Evolutionary conservation across 2,888 invertebrate genomes (phyloP).

Genomic region (Eledone cirrhosa): DNA sequence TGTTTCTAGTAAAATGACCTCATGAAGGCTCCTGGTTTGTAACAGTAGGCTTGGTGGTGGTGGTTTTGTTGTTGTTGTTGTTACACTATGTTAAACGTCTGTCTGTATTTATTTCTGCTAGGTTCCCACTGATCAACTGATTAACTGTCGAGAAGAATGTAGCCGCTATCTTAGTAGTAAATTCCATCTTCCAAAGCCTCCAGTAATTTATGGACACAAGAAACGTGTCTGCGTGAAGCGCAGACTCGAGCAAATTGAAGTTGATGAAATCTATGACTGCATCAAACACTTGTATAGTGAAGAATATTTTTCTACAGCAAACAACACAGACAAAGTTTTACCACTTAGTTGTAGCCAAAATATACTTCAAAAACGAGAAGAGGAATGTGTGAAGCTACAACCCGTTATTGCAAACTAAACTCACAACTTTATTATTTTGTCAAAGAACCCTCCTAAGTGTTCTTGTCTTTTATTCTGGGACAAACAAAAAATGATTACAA

Average conservation of each 20-base stretch:
- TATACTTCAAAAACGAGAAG: conserved; percentile 49
- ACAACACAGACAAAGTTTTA: conserved; percentile 28
- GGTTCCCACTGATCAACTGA: conserved; percentile 57
- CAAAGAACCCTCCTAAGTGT: too few relatives aligned
- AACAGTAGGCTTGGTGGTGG: background rate
- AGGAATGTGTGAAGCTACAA: conserved; percentile 36
- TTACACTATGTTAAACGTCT: background rate
- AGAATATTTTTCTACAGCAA: conserved; percentile 39
- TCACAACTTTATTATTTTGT: background rate
- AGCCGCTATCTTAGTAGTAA: conserved; percentile 45
- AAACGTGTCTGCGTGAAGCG: conserved; percentile 55
- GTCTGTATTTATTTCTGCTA: conserved; percentile 36
- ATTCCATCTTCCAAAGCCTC: conserved; percentile 35
- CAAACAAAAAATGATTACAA: too few relatives aligned
- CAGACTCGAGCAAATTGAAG: conserved; percentile 52
- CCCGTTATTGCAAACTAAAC: conserved; percentile 33
- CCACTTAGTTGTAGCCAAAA: conserved; percentile 54
- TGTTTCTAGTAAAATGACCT: too few relatives aligned
- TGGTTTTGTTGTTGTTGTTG: background rate
- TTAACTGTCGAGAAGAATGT: conserved; percentile 57
- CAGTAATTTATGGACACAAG: conserved; percentile 32
- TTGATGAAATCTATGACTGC: conserved; percentile 60
- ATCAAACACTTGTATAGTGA: conserved; percentile 63
- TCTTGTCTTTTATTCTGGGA: background rate
- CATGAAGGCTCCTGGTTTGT: too few relatives aligned